These are phyloP conservation scores for Zosterops borbonicus DNA, from an alignment of 2,113 vertebrate species.

Conservation along the genomic window DNA sequence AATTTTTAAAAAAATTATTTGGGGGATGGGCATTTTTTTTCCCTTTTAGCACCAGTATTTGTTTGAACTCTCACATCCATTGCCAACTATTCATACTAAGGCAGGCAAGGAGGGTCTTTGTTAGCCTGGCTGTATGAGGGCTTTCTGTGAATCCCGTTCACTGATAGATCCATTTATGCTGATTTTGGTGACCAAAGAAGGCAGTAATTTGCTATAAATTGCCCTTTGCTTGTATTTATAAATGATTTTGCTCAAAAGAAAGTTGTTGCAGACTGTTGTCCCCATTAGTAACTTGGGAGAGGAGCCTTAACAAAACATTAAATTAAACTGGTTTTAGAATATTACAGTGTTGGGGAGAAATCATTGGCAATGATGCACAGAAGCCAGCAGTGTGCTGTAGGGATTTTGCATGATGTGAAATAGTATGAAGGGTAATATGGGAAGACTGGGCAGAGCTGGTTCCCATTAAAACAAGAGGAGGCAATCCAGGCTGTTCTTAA, in stretches of 20 bases:
- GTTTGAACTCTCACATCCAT: accelerated
- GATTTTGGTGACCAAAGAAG: neutral
- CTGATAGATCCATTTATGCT: neutral
- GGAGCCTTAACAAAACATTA: neutral
- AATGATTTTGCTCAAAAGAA: neutral
- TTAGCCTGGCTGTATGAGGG: neutral
- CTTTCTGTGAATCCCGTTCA: neutral
- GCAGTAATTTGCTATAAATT: neutral
- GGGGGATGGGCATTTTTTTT: accelerated
- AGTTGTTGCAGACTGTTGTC: neutral
- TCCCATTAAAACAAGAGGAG: neutral
- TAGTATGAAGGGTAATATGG: neutral
- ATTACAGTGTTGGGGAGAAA: neutral
- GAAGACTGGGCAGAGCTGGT: neutral
- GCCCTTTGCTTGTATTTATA: neutral
- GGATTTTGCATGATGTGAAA: neutral
- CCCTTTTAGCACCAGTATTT: neutral
- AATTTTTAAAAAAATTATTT: neutral
- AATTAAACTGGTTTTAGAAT: neutral
- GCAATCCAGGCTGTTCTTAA: neutral
- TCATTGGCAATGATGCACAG: neutral
- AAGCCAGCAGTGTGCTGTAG: neutral
- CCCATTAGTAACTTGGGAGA: neutral
- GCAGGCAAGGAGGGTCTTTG: neutral
- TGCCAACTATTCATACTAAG: neutral